Conservation (phyloP, 1,140 invertebrate genomes). For the Hyposmocoma kahamanoa region DNA sequence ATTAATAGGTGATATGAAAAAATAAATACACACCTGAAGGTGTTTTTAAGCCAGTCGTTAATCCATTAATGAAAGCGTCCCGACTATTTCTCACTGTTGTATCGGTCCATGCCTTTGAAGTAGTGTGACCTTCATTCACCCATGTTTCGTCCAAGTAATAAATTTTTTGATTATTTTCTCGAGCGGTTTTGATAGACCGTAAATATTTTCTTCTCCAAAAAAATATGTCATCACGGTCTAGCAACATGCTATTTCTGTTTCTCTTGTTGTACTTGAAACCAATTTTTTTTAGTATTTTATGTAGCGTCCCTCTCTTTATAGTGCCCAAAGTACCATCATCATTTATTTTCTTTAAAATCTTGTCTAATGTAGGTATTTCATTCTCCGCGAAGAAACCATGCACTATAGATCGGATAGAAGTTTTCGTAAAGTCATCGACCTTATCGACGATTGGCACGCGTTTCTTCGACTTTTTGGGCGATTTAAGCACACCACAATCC, state of each 20-base stretch:
- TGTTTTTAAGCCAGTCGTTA: constrained; percentile 29
- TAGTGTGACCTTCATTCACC: not conserved
- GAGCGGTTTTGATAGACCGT: not conserved
- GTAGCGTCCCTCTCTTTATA: not conserved
- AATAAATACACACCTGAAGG: too few species aligned
- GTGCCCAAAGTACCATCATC: not conserved
- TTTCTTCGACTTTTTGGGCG: too few species aligned
- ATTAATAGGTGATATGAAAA: too few species aligned
- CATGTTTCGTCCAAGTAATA: constrained; percentile 4
- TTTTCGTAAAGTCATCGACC: not conserved
- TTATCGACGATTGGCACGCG: too few species aligned
- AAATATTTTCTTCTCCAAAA: not conserved
- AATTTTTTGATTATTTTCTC: not conserved
- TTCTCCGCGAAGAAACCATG: not conserved
- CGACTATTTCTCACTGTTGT: not conserved
- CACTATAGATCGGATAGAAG: not conserved
- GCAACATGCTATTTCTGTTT: not conserved
- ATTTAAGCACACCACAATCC: too few species aligned
- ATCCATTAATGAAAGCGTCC: constrained; percentile 24
- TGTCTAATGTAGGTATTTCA: not conserved
- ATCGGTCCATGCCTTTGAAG: not conserved
- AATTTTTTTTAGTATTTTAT: not conserved
- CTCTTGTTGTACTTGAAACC: not conserved
- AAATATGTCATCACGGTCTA: not conserved
- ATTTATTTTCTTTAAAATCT: not conserved